A percentile compares a stretch with the other conserved stretches of the same genome.
Conservation (phyloP, 2,888 invertebrate genomes). For the Macropis europaea region DNA sequence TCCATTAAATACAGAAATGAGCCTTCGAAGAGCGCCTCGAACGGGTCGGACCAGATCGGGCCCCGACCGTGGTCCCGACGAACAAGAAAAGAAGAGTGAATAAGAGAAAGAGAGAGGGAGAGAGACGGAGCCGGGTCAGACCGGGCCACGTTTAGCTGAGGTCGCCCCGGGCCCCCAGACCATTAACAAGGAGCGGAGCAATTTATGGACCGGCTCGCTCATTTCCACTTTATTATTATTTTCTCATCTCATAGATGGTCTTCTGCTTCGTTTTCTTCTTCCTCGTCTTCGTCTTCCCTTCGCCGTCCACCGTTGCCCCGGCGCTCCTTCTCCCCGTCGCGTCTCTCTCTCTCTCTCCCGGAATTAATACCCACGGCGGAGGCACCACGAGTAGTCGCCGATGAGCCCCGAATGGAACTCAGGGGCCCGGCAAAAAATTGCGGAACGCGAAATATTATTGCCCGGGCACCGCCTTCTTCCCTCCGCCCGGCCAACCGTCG, state of each 20-base stretch:
- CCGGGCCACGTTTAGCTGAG: conserved; percentile 76
- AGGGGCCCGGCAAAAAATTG: conserved; percentile 68
- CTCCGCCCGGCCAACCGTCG: conserved; percentile 31
- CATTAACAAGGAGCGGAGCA: conserved; percentile 79
- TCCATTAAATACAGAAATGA: conserved; percentile 78
- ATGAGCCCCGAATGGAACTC: conserved; percentile 67
- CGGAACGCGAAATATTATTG: conserved; percentile 71
- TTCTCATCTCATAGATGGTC: conserved; percentile 79
- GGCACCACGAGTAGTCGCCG: conserved; percentile 66
- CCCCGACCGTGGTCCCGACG: conserved; percentile 48
- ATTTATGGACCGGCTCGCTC: conserved; percentile 79
- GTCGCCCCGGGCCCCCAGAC: conserved; percentile 77
- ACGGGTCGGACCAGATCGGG: conserved; percentile 71
- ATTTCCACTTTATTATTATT: conserved; percentile 80
- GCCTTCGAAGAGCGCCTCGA: conserved; percentile 73
- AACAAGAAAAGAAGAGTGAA: conserved; percentile 44
- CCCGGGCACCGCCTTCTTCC: conserved; percentile 49
- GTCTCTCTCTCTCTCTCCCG: conserved; percentile 61
- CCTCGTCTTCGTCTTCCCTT: conserved; percentile 36
- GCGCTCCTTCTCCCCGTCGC: conserved; percentile 35
- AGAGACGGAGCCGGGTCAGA: conserved; percentile 73
- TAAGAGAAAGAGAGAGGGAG: conserved; percentile 31
- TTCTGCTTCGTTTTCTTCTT: conserved; percentile 73
- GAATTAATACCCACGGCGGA: conserved; percentile 72
- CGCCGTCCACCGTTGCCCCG: conserved; percentile 13